phyloP scores from a whole-genome alignment of 2,888 invertebrate genomes.

The Machimus rusticus region DNA sequence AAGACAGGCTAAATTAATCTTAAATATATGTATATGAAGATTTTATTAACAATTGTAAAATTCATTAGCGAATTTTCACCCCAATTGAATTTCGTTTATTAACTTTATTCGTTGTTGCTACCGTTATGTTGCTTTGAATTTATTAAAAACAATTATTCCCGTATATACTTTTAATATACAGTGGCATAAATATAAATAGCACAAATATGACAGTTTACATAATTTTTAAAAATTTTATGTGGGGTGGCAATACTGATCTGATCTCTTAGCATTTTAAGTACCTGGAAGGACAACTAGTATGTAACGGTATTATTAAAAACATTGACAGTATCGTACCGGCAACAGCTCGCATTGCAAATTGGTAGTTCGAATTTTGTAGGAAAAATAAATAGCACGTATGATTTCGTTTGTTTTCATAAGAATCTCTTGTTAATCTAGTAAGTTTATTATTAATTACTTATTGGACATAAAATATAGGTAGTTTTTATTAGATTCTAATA shows the following conservation, averaged over 20 bases:
- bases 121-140: too few species aligned
- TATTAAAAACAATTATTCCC: too few species aligned
- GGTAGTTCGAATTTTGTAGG: not conserved
- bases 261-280: not conserved
- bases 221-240: not conserved
- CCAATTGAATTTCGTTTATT: too few species aligned
- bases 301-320: not conserved
- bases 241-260: not conserved
- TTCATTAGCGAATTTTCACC: too few species aligned
- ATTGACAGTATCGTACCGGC: not conserved
- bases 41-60: too few species aligned
- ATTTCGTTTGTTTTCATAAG: not conserved
- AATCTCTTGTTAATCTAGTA: not conserved
- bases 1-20: too few species aligned
- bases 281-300: not conserved
- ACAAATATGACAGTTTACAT: not conserved
- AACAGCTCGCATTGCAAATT: not conserved
- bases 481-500: not conserved
- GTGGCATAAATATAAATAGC: too few species aligned
- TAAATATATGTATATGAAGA: too few species aligned
- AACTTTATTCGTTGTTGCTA: too few species aligned
- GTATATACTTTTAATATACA: too few species aligned
- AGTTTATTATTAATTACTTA: not conserved
- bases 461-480: not conserved
- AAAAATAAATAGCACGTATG: not conserved